Evolutionary conservation across 2,797 vertebrate genomes (phyloP).

Genomic region (Sciurus carolinensis): DNA sequence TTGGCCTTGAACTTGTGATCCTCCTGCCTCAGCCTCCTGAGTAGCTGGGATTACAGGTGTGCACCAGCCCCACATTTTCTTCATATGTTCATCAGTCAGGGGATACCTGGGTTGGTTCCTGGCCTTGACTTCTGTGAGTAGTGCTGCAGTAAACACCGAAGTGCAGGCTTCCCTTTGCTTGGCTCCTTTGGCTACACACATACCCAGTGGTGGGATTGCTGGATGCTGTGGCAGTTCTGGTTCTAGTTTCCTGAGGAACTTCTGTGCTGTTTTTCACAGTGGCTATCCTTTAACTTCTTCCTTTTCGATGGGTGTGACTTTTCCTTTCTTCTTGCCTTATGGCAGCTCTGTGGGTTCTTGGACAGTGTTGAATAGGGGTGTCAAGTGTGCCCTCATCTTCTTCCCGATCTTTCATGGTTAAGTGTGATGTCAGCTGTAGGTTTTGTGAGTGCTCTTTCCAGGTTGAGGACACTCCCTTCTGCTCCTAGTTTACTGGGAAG

Average conservation of each 20-base stretch:
- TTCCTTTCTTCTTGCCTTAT: not conserved
- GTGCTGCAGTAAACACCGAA: not conserved
- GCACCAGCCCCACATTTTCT: not conserved
- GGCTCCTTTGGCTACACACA: not conserved
- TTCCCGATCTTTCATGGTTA: not conserved
- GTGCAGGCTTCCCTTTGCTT: too few relatives aligned
- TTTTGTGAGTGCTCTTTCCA: constrained; percentile 11
- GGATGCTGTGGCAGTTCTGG: not conserved
- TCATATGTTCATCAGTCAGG: not conserved
- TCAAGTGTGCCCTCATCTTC: not conserved
- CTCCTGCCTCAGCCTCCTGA: too few relatives aligned
- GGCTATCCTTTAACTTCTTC: not conserved
- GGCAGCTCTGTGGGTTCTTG: constrained; percentile 8
- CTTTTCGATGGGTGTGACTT: not conserved
- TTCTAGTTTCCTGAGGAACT: too few relatives aligned
- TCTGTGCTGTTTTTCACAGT: not conserved
- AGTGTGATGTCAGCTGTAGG: not conserved
- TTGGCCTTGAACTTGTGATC: too few relatives aligned
- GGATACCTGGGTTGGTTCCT: not conserved
- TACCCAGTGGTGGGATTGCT: not conserved
- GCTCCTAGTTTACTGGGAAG: not conserved
- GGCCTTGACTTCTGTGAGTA: not conserved
- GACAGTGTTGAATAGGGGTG: not conserved
- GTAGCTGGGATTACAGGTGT: too few relatives aligned
- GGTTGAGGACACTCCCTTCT: not conserved